Conservation (phyloP, 30 jellyfish, hydroid and myxozoan genomes). For the Sanderia malayensis region DNA sequence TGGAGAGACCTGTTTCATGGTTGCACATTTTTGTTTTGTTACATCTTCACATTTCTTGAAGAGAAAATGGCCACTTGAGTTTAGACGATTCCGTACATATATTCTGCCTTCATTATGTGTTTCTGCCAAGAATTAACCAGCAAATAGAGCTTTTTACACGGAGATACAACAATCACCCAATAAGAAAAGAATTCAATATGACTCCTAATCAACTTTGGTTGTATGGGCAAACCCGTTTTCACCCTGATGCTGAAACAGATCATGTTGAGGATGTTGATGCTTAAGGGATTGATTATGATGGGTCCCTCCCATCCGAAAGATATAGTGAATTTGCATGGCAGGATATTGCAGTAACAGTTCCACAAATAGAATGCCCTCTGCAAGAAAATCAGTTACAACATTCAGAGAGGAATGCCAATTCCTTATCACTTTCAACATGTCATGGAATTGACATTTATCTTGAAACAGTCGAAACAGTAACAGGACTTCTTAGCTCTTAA, state of each 20-base stretch:
- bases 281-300: background rate
- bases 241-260: background rate
- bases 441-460: background rate
- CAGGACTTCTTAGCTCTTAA: background rate
- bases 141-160: background rate
- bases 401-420: background rate
- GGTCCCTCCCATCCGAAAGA: background rate
- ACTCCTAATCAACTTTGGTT: background rate
- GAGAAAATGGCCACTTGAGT: too few species aligned
- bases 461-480: background rate
- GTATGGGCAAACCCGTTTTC: background rate
- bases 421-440: background rate
- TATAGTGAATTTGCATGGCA: background rate
- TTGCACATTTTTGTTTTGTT: background rate
- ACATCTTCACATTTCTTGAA: too few species aligned
- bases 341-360: background rate
- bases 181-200: background rate
- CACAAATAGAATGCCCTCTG: background rate
- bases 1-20: slow-evolving; percentile 13
- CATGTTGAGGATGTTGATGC: background rate
- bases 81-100: too few species aligned
- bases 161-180: background rate
- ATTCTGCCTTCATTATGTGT: background rate
- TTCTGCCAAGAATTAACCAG: background rate
- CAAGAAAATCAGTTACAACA: background rate